Percentiles rank a stretch among this genome's conserved stretches.
These are phyloP conservation scores for Leptinotarsa texana DNA, from an alignment of 1,140 invertebrate species.

Conservation along the genomic window DNA sequence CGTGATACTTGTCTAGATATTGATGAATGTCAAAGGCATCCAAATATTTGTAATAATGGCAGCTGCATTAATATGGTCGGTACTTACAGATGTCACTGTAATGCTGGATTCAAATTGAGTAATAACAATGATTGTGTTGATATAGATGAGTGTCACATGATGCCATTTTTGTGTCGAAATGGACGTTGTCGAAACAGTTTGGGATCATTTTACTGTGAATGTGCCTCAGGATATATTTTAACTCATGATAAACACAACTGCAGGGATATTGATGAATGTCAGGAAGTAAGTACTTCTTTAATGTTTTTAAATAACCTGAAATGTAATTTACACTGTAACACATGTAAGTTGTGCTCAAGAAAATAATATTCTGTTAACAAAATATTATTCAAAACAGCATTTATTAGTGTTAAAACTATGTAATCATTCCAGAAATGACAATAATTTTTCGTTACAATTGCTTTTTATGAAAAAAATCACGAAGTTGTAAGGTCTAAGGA, in stretches of 20 bases:
- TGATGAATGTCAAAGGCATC: constrained; percentile 76
- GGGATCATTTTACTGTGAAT: constrained; percentile 83
- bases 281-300: constrained; percentile 58
- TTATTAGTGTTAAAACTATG: no score
- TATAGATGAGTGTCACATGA: constrained; percentile 76
- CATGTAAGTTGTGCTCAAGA: no score
- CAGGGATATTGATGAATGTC: constrained; percentile 71
- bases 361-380: no score
- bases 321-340: no score
- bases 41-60: constrained; percentile 79
- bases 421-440: no score
- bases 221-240: constrained; percentile 76
- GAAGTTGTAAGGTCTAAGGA: no score
- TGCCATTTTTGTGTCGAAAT: constrained; percentile 78
- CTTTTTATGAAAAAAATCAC: no score
- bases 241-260: constrained; percentile 70
- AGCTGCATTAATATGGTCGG: constrained; percentile 79
- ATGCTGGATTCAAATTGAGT: constrained; percentile 79
- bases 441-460: no score
- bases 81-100: constrained; percentile 79
- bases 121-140: constrained; percentile 84
- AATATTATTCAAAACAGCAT: no score
- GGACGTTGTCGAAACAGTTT: constrained; percentile 80
- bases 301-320: neutral
- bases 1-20: constrained; percentile 73